Conservation (phyloP, 2,113 vertebrate genomes). For the Coptodon rendalli region DNA sequence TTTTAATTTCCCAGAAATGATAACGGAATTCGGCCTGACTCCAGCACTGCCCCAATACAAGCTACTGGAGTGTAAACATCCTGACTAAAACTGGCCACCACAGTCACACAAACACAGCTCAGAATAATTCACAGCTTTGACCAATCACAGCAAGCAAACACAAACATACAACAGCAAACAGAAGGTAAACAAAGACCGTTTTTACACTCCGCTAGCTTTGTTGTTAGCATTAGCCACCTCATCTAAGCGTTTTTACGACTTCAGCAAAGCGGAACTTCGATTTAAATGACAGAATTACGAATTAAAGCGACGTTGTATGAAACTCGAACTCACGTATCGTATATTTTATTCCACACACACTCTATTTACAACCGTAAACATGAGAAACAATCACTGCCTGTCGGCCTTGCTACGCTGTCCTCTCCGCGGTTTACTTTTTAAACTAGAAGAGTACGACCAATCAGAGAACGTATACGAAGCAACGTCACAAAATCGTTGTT, state of each 20-base stretch:
- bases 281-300: neutral
- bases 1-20: neutral
- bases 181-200: neutral
- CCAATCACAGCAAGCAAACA: neutral
- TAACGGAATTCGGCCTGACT: neutral
- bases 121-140: neutral
- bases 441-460: slow-evolving; percentile 18
- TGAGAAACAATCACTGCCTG: accelerated
- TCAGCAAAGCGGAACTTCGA: accelerated
- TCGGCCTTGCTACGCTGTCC: neutral
- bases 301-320: accelerated
- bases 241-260: neutral
- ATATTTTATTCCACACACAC: neutral
- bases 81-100: neutral
- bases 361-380: neutral
- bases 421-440: slow-evolving; percentile 32
- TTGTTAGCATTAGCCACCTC: slow-evolving; percentile 44
- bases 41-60: neutral
- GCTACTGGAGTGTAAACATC: neutral
- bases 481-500: neutral
- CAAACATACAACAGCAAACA: neutral
- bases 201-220: neutral
- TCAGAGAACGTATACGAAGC: accelerated
- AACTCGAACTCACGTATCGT: neutral
- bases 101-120: neutral